A percentile compares a stretch with the other conserved stretches of the same genome.
Conservation (phyloP, 1,140 invertebrate species). For the Drosophila teissieri region DNA sequence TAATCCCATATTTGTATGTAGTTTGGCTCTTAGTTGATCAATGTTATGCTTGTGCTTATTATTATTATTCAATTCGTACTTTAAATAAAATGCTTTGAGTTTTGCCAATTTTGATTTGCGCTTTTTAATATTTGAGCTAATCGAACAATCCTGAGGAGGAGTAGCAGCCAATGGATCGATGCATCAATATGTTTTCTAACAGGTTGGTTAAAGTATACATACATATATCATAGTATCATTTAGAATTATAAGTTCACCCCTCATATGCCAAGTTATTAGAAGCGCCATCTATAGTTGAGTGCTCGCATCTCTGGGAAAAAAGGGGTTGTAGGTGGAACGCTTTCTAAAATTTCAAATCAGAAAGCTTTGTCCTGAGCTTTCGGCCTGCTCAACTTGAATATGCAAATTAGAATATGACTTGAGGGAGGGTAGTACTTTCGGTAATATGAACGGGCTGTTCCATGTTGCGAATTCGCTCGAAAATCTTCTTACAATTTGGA, state of each 20-base stretch:
- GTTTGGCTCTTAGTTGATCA: conserved; percentile 57
- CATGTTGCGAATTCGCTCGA: not conserved
- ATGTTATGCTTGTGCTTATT: conserved; percentile 29
- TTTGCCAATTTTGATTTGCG: conserved; percentile 42
- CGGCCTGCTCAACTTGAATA: conserved; percentile 21
- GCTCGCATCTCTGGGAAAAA: conserved; percentile 14
- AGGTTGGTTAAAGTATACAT: conserved; percentile 28
- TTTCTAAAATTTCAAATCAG: conserved; percentile 77
- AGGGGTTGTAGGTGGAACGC: conserved; percentile 39
- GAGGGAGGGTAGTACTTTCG: not conserved
- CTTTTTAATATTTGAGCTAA: conserved; percentile 49
- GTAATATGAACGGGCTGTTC: conserved; percentile 13
- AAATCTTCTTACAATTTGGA: not conserved
- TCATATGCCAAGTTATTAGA: not conserved
- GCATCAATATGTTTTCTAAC: not conserved
- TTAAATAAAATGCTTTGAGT: conserved; percentile 66
- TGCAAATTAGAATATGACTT: conserved; percentile 43
- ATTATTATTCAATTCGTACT: conserved; percentile 22
- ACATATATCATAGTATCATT: conserved; percentile 5
- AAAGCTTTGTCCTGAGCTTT: conserved; percentile 63
- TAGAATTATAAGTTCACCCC: conserved; percentile 5
- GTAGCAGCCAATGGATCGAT: conserved; percentile 4
- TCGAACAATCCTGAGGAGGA: not conserved
- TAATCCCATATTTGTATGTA: conserved; percentile 31
- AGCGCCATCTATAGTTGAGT: conserved; percentile 57